Evolutionary conservation across 2,797 vertebrate species (phyloP).

Genomic region (Oophaga sylvatica): DNA sequence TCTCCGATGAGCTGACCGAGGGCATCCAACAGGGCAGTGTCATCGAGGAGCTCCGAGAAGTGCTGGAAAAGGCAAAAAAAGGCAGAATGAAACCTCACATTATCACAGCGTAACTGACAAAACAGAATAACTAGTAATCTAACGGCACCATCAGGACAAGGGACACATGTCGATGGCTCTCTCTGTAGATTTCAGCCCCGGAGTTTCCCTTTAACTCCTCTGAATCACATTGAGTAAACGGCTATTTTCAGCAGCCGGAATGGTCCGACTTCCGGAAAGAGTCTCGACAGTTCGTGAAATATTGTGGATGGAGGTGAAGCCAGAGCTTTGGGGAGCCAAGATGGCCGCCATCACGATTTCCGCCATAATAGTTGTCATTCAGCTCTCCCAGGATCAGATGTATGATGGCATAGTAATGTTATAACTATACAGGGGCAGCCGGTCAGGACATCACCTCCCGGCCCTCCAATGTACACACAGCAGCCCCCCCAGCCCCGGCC

Average conservation of each 20-base stretch:
- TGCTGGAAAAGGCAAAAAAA: constrained; percentile 75
- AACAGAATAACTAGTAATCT: background rate
- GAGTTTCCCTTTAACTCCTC: background rate
- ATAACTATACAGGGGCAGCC: too few relatives aligned
- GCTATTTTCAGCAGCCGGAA: background rate
- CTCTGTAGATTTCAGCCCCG: background rate
- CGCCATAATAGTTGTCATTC: background rate
- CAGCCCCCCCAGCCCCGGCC: background rate
- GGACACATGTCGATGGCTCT: too few relatives aligned
- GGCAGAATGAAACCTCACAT: background rate
- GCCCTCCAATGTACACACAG: constrained; percentile 11
- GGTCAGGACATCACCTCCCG: background rate
- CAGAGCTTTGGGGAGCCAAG: background rate
- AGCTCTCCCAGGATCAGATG: background rate
- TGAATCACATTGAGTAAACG: background rate
- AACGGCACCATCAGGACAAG: too few relatives aligned
- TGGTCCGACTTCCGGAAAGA: background rate
- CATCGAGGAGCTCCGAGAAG: constrained; percentile 94
- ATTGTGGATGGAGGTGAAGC: background rate
- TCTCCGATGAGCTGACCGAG: constrained; percentile 95
- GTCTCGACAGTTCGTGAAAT: too few relatives aligned
- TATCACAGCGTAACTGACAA: background rate
- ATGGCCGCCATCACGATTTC: background rate
- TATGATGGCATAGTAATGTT: background rate
- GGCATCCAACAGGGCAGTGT: constrained; percentile 93